Conservation (phyloP, 2,113 vertebrate species). For the Tachycineta bicolor region DNA sequence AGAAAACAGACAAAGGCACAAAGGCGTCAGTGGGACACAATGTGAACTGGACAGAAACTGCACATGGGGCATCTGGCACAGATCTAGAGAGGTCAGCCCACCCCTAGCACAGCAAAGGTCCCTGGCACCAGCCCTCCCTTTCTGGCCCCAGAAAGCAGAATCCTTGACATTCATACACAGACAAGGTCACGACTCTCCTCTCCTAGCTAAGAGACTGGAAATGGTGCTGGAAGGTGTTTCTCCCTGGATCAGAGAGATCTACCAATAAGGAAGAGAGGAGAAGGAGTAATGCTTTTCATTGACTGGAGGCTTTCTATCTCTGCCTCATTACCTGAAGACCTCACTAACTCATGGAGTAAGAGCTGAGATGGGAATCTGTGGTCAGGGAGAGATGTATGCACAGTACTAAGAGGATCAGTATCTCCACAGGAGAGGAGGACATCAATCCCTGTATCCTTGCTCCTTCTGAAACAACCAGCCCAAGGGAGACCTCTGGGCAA, state of each 20-base stretch:
- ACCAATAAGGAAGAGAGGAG: accelerated
- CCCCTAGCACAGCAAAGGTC: background rate
- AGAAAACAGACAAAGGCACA: background rate
- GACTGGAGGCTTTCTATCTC: background rate
- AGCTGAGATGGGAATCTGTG: background rate
- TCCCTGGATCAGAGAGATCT: background rate
- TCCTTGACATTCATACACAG: background rate
- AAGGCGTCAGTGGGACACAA: accelerated
- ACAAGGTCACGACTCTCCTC: accelerated
- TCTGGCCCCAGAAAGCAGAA: accelerated
- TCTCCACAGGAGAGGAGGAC: background rate
- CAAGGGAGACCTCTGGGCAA: background rate
- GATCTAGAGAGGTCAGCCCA: background rate
- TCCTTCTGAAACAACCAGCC: background rate
- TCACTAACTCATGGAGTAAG: accelerated
- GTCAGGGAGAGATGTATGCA: background rate
- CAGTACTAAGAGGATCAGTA: background rate
- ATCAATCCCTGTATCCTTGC: no score
- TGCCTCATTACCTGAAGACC: background rate
- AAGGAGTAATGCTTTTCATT: background rate
- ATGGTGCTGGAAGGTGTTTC: background rate
- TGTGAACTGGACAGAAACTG: accelerated
- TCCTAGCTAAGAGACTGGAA: accelerated
- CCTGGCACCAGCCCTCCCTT: background rate
- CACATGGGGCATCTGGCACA: accelerated